These are phyloP conservation scores for Pyrrhosoma nymphula DNA, from an alignment of 2,888 invertebrate genomes.

Conservation along the genomic window DNA sequence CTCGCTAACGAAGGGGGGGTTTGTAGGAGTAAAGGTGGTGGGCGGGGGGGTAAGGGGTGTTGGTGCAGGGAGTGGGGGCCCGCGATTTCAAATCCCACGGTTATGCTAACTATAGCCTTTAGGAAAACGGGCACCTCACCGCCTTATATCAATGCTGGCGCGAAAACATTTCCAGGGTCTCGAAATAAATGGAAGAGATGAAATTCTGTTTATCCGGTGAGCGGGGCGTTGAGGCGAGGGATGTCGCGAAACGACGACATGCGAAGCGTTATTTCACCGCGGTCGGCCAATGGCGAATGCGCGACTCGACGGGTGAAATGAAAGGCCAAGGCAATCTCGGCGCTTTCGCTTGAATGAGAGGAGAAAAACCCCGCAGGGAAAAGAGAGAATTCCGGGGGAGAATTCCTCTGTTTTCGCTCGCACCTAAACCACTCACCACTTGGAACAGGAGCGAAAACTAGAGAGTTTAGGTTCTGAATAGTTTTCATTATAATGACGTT, in stretches of 20 bases:
- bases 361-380: too few species aligned
- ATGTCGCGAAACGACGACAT: background rate
- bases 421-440: too few species aligned
- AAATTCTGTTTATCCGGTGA: background rate
- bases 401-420: too few species aligned
- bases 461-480: too few species aligned
- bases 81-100: background rate
- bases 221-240: background rate
- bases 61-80: background rate
- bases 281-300: background rate
- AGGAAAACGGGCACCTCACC: background rate
- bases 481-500: too few species aligned
- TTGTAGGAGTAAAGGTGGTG: too few species aligned
- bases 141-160: background rate
- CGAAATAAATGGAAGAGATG: background rate
- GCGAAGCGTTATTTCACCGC: background rate
- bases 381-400: too few species aligned
- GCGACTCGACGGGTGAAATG: background rate
- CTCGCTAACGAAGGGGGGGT: too few species aligned
- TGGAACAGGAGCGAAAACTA: too few species aligned
- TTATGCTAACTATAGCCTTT: background rate
- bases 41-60: background rate
- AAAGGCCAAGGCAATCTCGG: background rate
- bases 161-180: background rate
- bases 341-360: too few species aligned